Evolutionary conservation across 1,140 invertebrate genomes (phyloP).

Genomic region (Sweltsa coloradensis): DNA sequence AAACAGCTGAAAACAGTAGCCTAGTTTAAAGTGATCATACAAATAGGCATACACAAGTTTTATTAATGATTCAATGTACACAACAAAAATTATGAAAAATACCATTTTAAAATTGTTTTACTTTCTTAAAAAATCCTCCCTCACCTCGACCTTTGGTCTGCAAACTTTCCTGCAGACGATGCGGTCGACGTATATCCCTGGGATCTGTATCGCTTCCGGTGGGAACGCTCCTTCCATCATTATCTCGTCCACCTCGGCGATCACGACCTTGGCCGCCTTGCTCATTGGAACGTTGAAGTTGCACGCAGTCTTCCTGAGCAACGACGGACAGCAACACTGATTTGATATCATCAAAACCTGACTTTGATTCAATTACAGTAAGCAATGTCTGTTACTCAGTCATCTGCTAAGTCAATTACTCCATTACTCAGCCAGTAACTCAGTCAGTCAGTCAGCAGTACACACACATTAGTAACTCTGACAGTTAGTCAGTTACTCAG

Average conservation of each 20-base stretch:
- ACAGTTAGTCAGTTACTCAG: too few species aligned
- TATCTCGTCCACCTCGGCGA: slow-evolving; percentile 94
- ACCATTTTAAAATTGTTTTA: slow-evolving; percentile 59
- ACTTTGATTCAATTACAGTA: too few species aligned
- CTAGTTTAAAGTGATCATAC: too few species aligned
- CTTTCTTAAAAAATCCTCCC: slow-evolving; percentile 75
- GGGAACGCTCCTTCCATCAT: slow-evolving; percentile 71
- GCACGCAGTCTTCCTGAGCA: slow-evolving; percentile 59
- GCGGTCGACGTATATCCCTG: slow-evolving; percentile 85
- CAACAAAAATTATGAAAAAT: neutral
- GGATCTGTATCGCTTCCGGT: slow-evolving; percentile 83
- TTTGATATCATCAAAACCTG: too few species aligned
- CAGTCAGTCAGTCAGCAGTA: too few species aligned
- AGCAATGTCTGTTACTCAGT: too few species aligned
- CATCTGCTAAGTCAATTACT: too few species aligned
- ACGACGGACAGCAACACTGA: slow-evolving; percentile 3
- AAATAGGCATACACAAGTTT: neutral
- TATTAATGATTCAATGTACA: neutral
- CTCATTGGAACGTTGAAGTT: slow-evolving; percentile 96
- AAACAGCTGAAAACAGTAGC: neutral
- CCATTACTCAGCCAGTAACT: too few species aligned
- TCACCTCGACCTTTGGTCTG: too few species aligned
- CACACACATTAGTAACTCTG: too few species aligned
- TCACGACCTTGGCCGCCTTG: slow-evolving; percentile 75
- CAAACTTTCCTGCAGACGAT: too few species aligned